phyloP scores from a whole-genome alignment of 2,888 invertebrate species.

The Rhodophaea formosa region DNA sequence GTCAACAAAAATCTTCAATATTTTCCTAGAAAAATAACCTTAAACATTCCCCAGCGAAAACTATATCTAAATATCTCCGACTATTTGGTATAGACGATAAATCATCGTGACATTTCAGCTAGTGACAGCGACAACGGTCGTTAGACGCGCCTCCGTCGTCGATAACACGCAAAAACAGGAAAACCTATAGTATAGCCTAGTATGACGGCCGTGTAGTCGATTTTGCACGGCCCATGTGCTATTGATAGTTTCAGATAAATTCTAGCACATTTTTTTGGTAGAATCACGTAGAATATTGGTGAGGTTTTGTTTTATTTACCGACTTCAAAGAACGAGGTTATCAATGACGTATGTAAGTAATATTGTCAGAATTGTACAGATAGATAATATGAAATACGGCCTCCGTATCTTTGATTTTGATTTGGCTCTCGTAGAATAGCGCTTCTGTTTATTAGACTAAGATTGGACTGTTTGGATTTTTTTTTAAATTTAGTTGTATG shows the following conservation, averaged over 20 bases:
- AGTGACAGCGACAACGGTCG: conserved; percentile 58
- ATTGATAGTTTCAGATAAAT: conserved; percentile 7
- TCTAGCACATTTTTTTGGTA: not conserved
- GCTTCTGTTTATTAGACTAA: too few relatives aligned
- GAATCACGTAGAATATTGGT: not conserved
- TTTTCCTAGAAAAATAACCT: not conserved
- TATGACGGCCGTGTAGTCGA: conserved; percentile 6
- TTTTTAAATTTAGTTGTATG: too few relatives aligned
- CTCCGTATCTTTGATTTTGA: too few relatives aligned
- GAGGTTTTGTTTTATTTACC: not conserved
- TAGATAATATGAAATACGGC: too few relatives aligned
- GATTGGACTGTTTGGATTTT: too few relatives aligned
- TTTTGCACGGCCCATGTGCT: conserved; percentile 11
- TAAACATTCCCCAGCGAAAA: conserved; percentile 22
- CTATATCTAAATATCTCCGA: conserved; percentile 39
- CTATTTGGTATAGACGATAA: conserved; percentile 52
- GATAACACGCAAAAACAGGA: conserved; percentile 60
- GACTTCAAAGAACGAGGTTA: too few relatives aligned
- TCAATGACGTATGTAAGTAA: too few relatives aligned
- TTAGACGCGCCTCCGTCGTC: conserved; percentile 54
- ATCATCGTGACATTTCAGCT: conserved; percentile 65
- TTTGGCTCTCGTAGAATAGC: too few relatives aligned
- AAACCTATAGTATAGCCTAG: conserved; percentile 29
- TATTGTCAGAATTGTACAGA: too few relatives aligned
- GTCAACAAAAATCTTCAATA: not conserved